These are phyloP conservation scores for Drosophila limbata DNA, from an alignment of 2,888 invertebrate species.

Conservation along the genomic window DNA sequence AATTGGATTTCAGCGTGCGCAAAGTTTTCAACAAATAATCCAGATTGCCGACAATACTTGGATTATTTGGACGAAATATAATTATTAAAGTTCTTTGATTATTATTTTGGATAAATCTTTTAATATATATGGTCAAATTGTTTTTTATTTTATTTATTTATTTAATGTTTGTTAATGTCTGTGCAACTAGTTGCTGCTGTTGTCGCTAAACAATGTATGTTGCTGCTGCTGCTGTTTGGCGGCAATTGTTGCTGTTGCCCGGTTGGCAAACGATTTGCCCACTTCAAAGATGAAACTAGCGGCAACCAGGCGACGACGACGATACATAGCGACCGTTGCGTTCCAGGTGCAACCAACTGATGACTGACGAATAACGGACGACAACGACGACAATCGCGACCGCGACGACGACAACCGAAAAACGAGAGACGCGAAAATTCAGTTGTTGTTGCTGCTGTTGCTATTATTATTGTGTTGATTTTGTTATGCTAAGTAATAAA, in stretches of 20 bases:
- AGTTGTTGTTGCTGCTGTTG: conserved; percentile 27
- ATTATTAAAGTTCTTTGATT: conserved; percentile 6
- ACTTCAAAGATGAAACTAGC: conserved; percentile 73
- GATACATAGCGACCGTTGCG: conserved; percentile 71
- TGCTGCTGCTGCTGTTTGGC: conserved; percentile 38
- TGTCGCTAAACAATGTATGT: conserved; percentile 27
- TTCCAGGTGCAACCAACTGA: conserved; percentile 52
- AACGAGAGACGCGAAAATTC: conserved; percentile 36
- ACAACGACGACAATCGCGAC: conserved; percentile 5
- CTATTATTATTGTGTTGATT: conserved; percentile 47
- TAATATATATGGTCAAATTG: conserved; percentile 15
- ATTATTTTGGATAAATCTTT: conserved; percentile 12
- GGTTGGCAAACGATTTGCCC: conserved; percentile 56
- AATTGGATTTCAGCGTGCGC: conserved; percentile 83
- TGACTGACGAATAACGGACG: conserved; percentile 38
- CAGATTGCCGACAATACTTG: conserved; percentile 78
- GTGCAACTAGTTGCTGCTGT: conserved; percentile 38
- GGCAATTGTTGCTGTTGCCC: conserved; percentile 35
- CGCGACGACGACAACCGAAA: conserved; percentile 37
- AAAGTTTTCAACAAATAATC: conserved; percentile 84
- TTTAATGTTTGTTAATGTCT: conserved; percentile 14
- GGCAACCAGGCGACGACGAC: conserved; percentile 69
- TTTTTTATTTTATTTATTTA: background rate
- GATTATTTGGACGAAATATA: conserved; percentile 61
- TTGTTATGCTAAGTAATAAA: conserved; percentile 65